A percentile compares a stretch with the other conserved stretches of the same genome.
Evolutionary conservation across 2,113 vertebrate species (phyloP).

Genomic region (Guaruba guarouba): DNA sequence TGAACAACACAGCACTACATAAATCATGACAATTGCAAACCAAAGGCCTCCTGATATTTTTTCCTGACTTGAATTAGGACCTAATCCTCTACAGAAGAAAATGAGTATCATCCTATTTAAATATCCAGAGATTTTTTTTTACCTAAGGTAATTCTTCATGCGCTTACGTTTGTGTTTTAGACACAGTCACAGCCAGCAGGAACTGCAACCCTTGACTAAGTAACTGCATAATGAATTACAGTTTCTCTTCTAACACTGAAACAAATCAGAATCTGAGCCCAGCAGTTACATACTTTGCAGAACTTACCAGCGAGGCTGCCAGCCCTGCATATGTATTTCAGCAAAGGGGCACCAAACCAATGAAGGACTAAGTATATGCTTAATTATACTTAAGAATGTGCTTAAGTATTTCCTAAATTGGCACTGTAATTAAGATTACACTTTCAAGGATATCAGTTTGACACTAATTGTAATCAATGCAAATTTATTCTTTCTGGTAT

Average conservation of each 20-base stretch:
- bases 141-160: not conserved
- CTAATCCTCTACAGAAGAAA: not conserved
- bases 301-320: not conserved
- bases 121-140: not conserved
- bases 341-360: not conserved
- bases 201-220: not conserved
- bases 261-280: not conserved
- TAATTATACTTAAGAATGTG: slow-evolving; percentile 9
- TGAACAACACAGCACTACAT: not conserved
- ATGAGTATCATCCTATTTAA: not conserved
- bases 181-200: not conserved
- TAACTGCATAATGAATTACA: not conserved
- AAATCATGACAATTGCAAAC: not conserved
- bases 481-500: slow-evolving; percentile 42
- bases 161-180: not conserved
- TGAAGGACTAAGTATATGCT: slow-evolving; percentile 8
- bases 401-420: slow-evolving; percentile 23
- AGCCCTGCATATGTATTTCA: not conserved
- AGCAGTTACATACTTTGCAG: not conserved
- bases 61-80: not conserved
- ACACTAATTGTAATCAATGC: slow-evolving; percentile 61
- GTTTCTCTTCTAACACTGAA: not conserved
- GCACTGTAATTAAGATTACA: not conserved
- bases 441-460: slow-evolving; percentile 24
- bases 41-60: not conserved